These are phyloP conservation scores for Varanus salvator DNA, from an alignment of 2,113 vertebrate species.

Conservation along the genomic window DNA sequence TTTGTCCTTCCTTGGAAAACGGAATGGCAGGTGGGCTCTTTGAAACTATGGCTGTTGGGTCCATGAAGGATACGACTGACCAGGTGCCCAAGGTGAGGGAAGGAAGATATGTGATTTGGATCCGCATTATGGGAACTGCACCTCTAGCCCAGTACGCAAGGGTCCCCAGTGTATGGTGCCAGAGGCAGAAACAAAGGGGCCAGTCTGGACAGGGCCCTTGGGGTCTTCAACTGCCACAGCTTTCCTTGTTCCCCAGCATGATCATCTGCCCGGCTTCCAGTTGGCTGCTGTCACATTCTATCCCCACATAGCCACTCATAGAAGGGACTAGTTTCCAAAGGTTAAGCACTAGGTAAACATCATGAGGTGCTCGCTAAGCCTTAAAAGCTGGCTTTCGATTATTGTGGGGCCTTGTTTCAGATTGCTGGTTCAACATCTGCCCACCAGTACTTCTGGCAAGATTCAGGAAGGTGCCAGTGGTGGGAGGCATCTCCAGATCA, in stretches of 20 bases:
- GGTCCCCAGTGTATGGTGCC: not conserved
- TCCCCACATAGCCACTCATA: accelerated
- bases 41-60: too few species aligned
- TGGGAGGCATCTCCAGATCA: conserved; percentile 45
- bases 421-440: conserved; percentile 41
- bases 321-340: conserved; percentile 15
- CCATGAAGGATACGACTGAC: too few species aligned
- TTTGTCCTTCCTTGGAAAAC: too few species aligned
- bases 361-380: conserved; percentile 37
- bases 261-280: not conserved
- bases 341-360: conserved; percentile 11
- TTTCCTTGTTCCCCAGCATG: not conserved
- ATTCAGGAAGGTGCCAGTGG: conserved; percentile 2
- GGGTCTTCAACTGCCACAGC: not conserved
- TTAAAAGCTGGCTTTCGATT: conserved; percentile 49
- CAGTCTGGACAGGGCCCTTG: not conserved
- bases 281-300: not conserved
- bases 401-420: conserved; percentile 3
- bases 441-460: not conserved
- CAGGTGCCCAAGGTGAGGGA: too few species aligned
- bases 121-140: not conserved
- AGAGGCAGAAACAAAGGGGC: too few species aligned
- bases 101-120: too few species aligned
- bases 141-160: not conserved
- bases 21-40: too few species aligned